Percentiles rank a stretch among this genome's conserved stretches.
phyloP scores from a whole-genome alignment of 64 coral and sea anemone species.

The Montipora capricornis region DNA sequence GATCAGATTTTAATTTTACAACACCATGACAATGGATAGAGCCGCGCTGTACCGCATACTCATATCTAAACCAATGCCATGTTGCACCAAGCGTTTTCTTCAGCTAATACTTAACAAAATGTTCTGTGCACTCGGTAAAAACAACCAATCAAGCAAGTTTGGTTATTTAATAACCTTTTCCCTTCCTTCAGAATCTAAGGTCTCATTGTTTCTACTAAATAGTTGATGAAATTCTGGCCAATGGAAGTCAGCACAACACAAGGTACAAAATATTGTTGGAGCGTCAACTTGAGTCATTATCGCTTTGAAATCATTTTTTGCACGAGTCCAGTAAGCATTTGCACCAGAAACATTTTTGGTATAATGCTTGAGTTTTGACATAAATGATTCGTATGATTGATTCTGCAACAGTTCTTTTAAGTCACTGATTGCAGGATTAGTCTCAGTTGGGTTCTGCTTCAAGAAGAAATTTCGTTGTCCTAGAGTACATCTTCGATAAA shows the following conservation, averaged over 20 bases:
- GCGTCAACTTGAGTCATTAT: slow-evolving; percentile 49
- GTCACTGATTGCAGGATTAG: neutral
- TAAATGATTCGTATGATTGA: neutral
- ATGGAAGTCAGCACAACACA: slow-evolving; percentile 61
- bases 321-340: neutral
- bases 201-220: neutral
- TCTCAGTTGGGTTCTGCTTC: slow-evolving; percentile 40
- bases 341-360: neutral
- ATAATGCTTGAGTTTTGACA: neutral
- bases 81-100: slow-evolving; percentile 14
- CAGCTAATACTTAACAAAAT: slow-evolving; percentile 33
- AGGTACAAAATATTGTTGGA: slow-evolving; percentile 54
- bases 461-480: neutral
- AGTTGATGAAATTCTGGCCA: neutral
- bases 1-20: slow-evolving; percentile 19
- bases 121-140: slow-evolving; percentile 16
- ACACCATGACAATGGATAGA: slow-evolving; percentile 46
- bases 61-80: slow-evolving; percentile 69
- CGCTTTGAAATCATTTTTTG: neutral
- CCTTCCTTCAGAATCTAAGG: neutral
- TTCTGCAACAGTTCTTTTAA: neutral
- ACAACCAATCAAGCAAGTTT: slow-evolving; percentile 17
- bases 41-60: slow-evolving; percentile 46
- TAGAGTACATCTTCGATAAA: slow-evolving; percentile 24
- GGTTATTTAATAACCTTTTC: slow-evolving; percentile 13